A percentile compares a stretch with the other conserved stretches of the same genome.
Evolutionary conservation across 2,113 vertebrate genomes (phyloP).

Genomic region (Oostethus manadensis): DNA sequence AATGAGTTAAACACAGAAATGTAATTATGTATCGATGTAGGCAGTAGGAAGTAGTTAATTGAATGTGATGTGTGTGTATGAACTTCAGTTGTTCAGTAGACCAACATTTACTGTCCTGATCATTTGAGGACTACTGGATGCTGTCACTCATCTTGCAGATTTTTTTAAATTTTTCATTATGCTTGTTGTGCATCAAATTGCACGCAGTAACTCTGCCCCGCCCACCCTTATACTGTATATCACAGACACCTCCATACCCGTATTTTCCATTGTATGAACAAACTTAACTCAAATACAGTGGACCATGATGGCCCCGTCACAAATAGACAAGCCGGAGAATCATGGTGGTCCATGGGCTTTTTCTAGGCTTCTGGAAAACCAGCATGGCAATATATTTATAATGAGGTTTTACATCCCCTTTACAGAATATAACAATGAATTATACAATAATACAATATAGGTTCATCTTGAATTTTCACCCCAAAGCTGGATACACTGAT

Average conservation of each 20-base stretch:
- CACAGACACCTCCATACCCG: conserved; percentile 37
- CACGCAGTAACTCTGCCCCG: conserved; percentile 19
- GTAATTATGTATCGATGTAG: conserved; percentile 33
- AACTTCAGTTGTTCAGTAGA: not conserved
- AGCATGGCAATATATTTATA: conserved; percentile 42
- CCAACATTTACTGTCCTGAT: conserved; percentile 4
- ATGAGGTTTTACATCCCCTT: too few species aligned
- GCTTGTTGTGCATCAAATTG: conserved; percentile 54
- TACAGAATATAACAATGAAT: too few species aligned
- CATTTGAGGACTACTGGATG: not conserved
- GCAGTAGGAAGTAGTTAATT: conserved; percentile 7
- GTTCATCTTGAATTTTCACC: too few species aligned
- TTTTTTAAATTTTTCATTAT: conserved; percentile 57
- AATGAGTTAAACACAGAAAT: conserved; percentile 12
- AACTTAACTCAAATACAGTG: conserved; percentile 62
- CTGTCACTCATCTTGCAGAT: conserved; percentile 12
- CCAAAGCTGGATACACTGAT: too few species aligned
- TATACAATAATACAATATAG: too few species aligned
- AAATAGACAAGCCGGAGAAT: conserved; percentile 38
- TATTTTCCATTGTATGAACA: conserved; percentile 55
- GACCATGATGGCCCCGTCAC: conserved; percentile 38
- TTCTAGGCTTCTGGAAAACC: conserved; percentile 43
- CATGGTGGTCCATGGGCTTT: conserved; percentile 36
- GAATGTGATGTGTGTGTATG: not conserved
- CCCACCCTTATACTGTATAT: conserved; percentile 68